Percentiles rank a stretch among this genome's conserved stretches.
Evolutionary conservation across 2,113 vertebrate species (phyloP).

Genomic region (Entelurus aequoreus): DNA sequence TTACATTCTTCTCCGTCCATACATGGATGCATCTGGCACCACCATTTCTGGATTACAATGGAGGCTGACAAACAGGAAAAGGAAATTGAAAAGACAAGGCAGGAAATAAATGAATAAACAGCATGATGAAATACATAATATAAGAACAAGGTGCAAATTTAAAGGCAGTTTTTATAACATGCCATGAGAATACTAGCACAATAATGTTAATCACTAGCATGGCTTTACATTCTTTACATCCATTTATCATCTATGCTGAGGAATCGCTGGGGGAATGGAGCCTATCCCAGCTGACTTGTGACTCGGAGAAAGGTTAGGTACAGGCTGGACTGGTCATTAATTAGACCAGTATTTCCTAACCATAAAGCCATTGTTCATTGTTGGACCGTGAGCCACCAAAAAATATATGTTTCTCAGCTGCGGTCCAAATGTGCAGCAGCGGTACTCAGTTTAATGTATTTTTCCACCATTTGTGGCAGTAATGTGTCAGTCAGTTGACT

Average conservation of each 20-base stretch:
- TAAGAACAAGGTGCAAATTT: background rate
- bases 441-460: no score
- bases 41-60: constrained; percentile 95
- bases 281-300: background rate
- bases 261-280: background rate
- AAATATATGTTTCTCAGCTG: no score
- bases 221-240: background rate
- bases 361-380: no score
- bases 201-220: background rate
- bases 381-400: no score
- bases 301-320: no score
- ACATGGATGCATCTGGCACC: constrained; percentile 97
- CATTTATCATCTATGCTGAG: background rate
- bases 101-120: background rate
- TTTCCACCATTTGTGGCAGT: no score
- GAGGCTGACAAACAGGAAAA: constrained; percentile 71
- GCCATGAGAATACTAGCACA: background rate
- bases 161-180: background rate
- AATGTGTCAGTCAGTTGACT: no score
- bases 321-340: no score
- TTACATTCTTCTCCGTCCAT: constrained; percentile 95
- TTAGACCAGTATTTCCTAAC: no score
- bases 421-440: no score
- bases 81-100: background rate
- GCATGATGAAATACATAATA: background rate